Evolutionary conservation across 1,140 invertebrate genomes (phyloP).

Genomic region (Eupeodes corollae): DNA sequence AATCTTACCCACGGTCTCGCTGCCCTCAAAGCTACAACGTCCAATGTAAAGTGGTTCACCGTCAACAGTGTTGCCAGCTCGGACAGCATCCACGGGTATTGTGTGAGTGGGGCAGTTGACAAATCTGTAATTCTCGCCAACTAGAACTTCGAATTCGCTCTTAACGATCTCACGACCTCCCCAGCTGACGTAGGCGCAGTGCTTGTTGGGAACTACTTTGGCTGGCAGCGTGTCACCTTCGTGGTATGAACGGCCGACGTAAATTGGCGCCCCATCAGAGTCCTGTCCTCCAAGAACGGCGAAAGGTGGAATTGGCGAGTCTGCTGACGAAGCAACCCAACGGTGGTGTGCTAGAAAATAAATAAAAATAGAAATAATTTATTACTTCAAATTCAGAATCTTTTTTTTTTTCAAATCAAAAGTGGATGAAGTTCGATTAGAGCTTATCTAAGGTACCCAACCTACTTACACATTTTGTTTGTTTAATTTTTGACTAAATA

Average conservation of each 20-base stretch:
- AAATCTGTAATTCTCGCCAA: no score
- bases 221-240: slow-evolving; percentile 23
- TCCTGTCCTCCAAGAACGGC: slow-evolving; percentile 35
- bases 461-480: no score
- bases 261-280: slow-evolving; percentile 26
- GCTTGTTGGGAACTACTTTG: slow-evolving; percentile 20
- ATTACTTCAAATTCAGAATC: no score
- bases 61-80: background rate
- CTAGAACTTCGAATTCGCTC: no score
- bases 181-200: no score
- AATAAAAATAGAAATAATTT: slow-evolving; percentile 2
- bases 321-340: background rate
- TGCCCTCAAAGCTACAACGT: slow-evolving; percentile 41
- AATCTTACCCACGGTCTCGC: slow-evolving; percentile 41
- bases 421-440: no score
- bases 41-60: slow-evolving; percentile 51
- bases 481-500: no score
- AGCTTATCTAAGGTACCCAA: no score
- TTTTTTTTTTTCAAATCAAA: no score
- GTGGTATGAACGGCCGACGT: slow-evolving; percentile 26
- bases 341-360: background rate
- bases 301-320: slow-evolving; percentile 8
- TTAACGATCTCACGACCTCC: no score
- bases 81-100: no score
- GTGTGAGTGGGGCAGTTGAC: no score